These are phyloP conservation scores for Notoglanidium macrostoma DNA, from an alignment of 2,797 vertebrate species.

Conservation along the genomic window DNA sequence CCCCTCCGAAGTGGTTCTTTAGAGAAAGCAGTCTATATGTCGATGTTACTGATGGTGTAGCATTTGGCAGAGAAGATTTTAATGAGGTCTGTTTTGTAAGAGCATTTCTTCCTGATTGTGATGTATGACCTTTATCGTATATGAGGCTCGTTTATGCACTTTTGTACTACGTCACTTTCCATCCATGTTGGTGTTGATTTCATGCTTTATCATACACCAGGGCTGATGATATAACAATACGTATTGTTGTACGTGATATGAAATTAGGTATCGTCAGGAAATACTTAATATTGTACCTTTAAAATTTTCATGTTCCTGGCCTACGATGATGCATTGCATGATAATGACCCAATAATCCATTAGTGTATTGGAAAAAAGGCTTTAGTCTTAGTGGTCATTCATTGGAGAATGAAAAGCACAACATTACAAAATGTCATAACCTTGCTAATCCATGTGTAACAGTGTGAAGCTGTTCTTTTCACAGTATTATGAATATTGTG, in stretches of 20 bases:
- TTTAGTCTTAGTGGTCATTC: neutral
- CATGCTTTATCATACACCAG: conserved; percentile 40
- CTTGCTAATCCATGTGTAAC: neutral
- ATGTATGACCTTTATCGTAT: conserved; percentile 28
- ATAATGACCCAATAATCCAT: neutral
- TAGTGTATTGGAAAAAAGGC: neutral
- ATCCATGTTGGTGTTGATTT: conserved; percentile 39
- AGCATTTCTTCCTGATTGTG: conserved; percentile 68
- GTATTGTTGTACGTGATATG: neutral
- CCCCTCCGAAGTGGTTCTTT: neutral
- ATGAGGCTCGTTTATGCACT: conserved; percentile 50
- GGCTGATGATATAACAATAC: conserved; percentile 32
- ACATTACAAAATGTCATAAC: neutral
- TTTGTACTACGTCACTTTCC: conserved; percentile 51
- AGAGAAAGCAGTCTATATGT: neutral
- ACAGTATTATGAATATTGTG: conserved; percentile 32
- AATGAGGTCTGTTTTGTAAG: conserved; percentile 47
- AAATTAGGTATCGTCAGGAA: neutral
- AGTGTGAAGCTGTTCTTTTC: neutral
- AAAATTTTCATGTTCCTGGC: neutral
- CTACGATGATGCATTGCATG: conserved; percentile 16
- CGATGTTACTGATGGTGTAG: neutral
- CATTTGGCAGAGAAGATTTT: neutral
- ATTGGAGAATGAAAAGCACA: conserved; percentile 21
- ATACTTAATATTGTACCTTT: neutral